phyloP scores from a whole-genome alignment of 2,888 invertebrate species.

The Chaitophorus viminalis region DNA sequence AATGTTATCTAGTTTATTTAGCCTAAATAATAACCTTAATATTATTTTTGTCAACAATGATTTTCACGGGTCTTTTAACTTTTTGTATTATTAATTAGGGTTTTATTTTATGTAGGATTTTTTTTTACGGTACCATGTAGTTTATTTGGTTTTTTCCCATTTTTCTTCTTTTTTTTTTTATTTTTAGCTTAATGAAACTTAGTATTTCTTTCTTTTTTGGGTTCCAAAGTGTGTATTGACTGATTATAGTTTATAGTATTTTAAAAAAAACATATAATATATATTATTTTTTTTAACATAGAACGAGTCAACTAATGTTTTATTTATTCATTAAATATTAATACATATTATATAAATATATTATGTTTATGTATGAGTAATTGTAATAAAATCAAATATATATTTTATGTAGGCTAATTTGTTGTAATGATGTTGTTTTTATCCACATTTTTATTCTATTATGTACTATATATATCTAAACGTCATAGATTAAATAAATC shows the following conservation, averaged over 20 bases:
- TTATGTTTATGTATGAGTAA: slow-evolving; percentile 42
- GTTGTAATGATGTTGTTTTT: not conserved
- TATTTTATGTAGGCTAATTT: slow-evolving; percentile 53
- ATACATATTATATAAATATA: too few species aligned
- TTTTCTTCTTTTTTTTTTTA: slow-evolving; percentile 27
- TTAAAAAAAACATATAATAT: not conserved
- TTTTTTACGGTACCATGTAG: not conserved
- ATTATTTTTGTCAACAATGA: slow-evolving; percentile 31
- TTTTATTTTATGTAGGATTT: slow-evolving; percentile 43
- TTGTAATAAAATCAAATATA: slow-evolving; percentile 55
- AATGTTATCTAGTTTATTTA: slow-evolving; percentile 25
- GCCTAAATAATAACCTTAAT: slow-evolving; percentile 4
- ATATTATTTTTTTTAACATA: slow-evolving; percentile 46
- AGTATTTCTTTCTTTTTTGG: slow-evolving; percentile 41
- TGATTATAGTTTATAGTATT: slow-evolving; percentile 59
- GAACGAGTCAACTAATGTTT: slow-evolving; percentile 56
- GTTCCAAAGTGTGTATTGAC: slow-evolving; percentile 61
- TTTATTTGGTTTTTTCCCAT: slow-evolving; percentile 50
- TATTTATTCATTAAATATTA: slow-evolving; percentile 54
- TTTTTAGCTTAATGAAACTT: not conserved
- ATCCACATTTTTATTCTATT: not conserved
- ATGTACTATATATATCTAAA: too few species aligned
- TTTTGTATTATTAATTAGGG: slow-evolving; percentile 56
- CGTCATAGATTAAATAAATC: too few species aligned
- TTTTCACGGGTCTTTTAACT: slow-evolving; percentile 50